Percentiles rank a stretch among this genome's conserved stretches.
Evolutionary conservation across 1,140 invertebrate genomes (phyloP).

Genomic region (Hydropsyche tenuis): DNA sequence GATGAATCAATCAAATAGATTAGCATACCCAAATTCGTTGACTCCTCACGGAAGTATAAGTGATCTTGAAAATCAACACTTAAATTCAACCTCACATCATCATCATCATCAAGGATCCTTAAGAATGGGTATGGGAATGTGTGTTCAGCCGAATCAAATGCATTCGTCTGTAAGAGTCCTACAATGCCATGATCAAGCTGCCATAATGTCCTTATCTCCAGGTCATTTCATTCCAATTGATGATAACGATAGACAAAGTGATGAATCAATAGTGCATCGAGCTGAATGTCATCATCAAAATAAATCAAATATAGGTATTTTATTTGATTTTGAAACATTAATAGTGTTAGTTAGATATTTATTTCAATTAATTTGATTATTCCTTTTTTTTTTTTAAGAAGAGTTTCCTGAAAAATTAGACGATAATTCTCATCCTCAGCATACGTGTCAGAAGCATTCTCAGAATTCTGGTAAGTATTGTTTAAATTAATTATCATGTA

Average conservation of each 20-base stretch:
- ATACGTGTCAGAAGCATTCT: constrained; percentile 47
- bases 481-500: not conserved
- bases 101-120: constrained; percentile 37
- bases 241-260: constrained; percentile 32
- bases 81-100: constrained; percentile 13
- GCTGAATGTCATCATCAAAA: constrained; percentile 37
- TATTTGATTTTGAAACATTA: too few species aligned
- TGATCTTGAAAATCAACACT: constrained; percentile 33
- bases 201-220: constrained; percentile 18
- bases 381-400: constrained; percentile 31
- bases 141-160: constrained; percentile 33
- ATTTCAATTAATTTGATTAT: not conserved
- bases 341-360: too few species aligned
- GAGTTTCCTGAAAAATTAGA: constrained; percentile 45
- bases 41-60: constrained; percentile 34
- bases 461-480: constrained; percentile 43
- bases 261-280: constrained; percentile 37
- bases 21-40: constrained; percentile 25
- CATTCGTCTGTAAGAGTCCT: constrained; percentile 26
- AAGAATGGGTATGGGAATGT: constrained; percentile 24
- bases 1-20: constrained; percentile 27
- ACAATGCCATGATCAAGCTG: constrained; percentile 27
- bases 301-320: constrained; percentile 24
- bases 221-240: constrained; percentile 33
- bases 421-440: constrained; percentile 40